These are phyloP conservation scores for Cremastinae sp. DNA, from an alignment of 2,888 invertebrate species.

Conservation along the genomic window DNA sequence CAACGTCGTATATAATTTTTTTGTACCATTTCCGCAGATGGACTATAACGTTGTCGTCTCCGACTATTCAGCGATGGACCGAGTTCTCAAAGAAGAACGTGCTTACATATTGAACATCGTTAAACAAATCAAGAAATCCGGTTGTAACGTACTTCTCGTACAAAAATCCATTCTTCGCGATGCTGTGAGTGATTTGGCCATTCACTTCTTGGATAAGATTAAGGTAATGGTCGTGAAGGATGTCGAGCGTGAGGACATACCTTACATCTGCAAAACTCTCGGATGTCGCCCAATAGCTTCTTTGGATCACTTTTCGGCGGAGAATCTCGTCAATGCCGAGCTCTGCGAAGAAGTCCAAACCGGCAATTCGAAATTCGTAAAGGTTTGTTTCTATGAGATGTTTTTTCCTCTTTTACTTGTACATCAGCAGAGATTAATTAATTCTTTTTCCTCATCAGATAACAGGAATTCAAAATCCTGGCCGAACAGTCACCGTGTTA, in stretches of 20 bases:
- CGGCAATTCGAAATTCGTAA: constrained; percentile 94
- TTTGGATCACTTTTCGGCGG: constrained; percentile 97
- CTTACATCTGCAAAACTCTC: constrained; percentile 97
- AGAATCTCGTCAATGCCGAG: constrained; percentile 95
- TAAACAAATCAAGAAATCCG: constrained; percentile 98
- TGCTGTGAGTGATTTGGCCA: constrained; percentile 97
- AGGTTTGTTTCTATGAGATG: constrained; percentile 81
- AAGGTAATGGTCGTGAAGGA: constrained; percentile 99
- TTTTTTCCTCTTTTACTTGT: not conserved
- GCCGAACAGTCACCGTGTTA: constrained; percentile 95
- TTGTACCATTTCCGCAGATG: constrained; percentile 84
- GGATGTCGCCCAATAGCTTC: constrained; percentile 98
- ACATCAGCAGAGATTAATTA: not conserved
- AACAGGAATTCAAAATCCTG: constrained; percentile 92
- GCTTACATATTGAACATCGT: constrained; percentile 98
- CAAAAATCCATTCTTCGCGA: constrained; percentile 92
- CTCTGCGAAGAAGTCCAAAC: constrained; percentile 96
- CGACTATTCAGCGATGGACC: constrained; percentile 99
- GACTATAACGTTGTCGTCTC: constrained; percentile 97
- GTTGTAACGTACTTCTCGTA: constrained; percentile 98
- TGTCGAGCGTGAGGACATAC: constrained; percentile 98
- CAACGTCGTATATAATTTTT: too few relatives aligned
- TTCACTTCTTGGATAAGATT: constrained; percentile 99
- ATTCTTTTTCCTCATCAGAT: constrained; percentile 81
- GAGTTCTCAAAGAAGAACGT: constrained; percentile 98